These are phyloP conservation scores for Steinernema hermaphroditum DNA, from an alignment of 2,888 invertebrate genomes.

Conservation along the genomic window DNA sequence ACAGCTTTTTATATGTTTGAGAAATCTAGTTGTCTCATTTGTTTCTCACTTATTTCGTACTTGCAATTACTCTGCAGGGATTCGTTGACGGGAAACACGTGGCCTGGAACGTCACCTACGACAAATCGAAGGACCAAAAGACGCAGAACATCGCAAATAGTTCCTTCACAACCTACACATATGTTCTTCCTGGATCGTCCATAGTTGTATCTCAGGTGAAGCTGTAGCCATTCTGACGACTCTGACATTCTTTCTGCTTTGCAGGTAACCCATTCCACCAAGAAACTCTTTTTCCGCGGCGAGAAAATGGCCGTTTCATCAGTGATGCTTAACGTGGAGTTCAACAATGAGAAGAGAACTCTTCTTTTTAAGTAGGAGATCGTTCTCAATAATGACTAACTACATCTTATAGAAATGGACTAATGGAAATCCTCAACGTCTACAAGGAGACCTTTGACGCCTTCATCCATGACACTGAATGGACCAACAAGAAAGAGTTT, in stretches of 20 bases:
- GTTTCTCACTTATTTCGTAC: too few species aligned
- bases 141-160: constrained; percentile 22
- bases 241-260: background rate
- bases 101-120: constrained; percentile 34
- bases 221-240: background rate
- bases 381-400: background rate
- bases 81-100: constrained; percentile 2
- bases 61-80: too few species aligned
- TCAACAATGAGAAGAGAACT: background rate
- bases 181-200: constrained; percentile 19
- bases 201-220: background rate
- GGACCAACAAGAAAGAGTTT: background rate
- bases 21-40: too few species aligned
- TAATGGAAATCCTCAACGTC: background rate
- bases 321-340: background rate
- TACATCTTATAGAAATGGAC: background rate
- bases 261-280: background rate
- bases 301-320: background rate
- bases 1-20: too few species aligned
- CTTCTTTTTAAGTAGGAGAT: background rate
- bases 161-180: constrained; percentile 32
- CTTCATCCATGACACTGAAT: background rate
- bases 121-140: constrained; percentile 6
- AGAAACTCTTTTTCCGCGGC: background rate
- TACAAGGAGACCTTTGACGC: background rate